Base-by-base conservation (phyloP, 2,888 invertebrate species). In the Coelinius sp. region DNA sequence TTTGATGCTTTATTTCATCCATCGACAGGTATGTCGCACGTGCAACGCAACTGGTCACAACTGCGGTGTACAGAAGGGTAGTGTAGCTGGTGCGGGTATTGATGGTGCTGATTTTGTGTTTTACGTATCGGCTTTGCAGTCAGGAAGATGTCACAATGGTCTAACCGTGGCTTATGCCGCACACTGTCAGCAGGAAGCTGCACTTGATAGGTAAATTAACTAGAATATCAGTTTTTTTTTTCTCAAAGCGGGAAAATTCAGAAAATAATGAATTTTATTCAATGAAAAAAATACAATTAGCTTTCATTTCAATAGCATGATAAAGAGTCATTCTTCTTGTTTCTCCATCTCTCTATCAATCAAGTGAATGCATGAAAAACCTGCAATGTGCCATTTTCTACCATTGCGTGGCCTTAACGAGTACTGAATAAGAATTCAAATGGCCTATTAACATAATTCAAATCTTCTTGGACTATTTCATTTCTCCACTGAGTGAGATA, bases 81-180 rank as follows among this genome's bases (percentile, higher is more conserved):
- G 91, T 12, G 86, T 86, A 38, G 88, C 91, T 0, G 93, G 94
- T 20, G 87, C 89, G 46, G 95, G 97, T 2, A 93, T 95, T 14
- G 90, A 91, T 68, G 92, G 94, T 78, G 94, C 97, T 0, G 98
- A 99, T 89, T 99, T 99, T 88, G 94, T 99, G 0, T 93, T 99
- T 78, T 99, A 99, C 88, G 97, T 99, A 6, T 98, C 98, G 4
- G 97, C 98, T 0, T 92, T 96, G 84, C 94, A 97, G 86, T 97
- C 98, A 0, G 94, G 95, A 80, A 90, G 98, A n/a, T 99, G 99
- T 86, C 92, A 93, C 76, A 93, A 95, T 79, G 95, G 95, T 0
- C 90, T 95, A 75, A 98, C 98, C 0, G 97, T 98, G 0, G 98
- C 99, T 0, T 99, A 98, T 88, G 98, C 99, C 0, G 98, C 98